Conservation (phyloP, 2,113 vertebrate genomes). For the Romanogobio albipinnatus region DNA sequence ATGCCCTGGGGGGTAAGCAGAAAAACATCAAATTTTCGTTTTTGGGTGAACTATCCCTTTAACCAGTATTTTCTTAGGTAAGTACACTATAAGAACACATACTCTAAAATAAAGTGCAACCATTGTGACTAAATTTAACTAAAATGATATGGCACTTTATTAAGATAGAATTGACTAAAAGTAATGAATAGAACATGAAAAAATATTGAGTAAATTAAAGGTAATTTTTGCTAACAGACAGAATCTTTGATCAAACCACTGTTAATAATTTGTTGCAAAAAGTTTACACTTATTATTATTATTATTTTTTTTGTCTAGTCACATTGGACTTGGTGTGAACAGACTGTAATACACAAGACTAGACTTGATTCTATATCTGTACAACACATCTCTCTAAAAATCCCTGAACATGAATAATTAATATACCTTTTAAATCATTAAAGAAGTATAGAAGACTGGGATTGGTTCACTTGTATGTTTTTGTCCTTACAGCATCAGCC, state of each 20-base stretch:
- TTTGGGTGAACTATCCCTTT: too few relatives aligned
- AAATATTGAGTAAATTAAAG: neutral
- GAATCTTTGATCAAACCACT: neutral
- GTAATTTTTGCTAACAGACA: neutral
- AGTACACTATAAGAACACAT: too few relatives aligned
- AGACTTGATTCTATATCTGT: neutral
- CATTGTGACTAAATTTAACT: too few relatives aligned
- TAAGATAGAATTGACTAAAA: too few relatives aligned
- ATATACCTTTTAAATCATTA: neutral
- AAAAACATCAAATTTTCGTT: too few relatives aligned
- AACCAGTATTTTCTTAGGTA: too few relatives aligned
- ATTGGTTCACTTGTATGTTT: neutral
- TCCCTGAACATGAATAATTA: neutral
- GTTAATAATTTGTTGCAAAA: neutral
- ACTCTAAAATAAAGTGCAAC: too few relatives aligned
- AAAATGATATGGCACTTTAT: too few relatives aligned
- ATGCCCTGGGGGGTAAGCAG: too few relatives aligned
- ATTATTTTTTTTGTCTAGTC: neutral
- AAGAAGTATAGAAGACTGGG: neutral
- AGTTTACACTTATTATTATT: neutral
- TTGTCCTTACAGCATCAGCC: constrained; percentile 89
- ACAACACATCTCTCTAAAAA: neutral
- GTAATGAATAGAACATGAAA: neutral
- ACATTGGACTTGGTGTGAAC: neutral
- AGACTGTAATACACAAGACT: neutral